Evolutionary conservation across 2,888 invertebrate genomes (phyloP).

Genomic region (Strigamia transsilvanica): DNA sequence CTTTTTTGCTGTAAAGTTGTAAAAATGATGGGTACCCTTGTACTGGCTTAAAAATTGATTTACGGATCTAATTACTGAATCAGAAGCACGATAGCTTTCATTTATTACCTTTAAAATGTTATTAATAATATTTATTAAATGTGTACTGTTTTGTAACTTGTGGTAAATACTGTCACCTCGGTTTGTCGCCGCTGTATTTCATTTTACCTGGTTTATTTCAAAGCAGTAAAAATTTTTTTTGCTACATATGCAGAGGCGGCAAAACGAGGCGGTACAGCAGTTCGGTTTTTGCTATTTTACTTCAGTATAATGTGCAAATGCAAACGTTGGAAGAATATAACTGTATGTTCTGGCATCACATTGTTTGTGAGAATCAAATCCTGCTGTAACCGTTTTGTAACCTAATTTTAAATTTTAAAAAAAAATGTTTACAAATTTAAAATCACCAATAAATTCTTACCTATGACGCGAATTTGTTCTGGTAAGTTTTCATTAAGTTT

Average conservation of each 20-base stretch:
- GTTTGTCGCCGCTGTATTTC: too few species aligned
- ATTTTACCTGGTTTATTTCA: too few species aligned
- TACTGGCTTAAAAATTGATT: slow-evolving; percentile 76
- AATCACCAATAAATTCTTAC: slow-evolving; percentile 60
- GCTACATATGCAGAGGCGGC: too few species aligned
- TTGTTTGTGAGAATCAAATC: slow-evolving; percentile 91
- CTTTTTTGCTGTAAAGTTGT: slow-evolving; percentile 96
- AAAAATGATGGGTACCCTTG: slow-evolving; percentile 83
- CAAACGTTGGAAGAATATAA: slow-evolving; percentile 89
- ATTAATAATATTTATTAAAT: slow-evolving; percentile 54
- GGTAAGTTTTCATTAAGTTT: slow-evolving; percentile 84
- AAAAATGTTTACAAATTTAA: slow-evolving; percentile 36
- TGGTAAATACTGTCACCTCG: background rate
- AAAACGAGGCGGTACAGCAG: background rate
- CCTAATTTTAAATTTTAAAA: slow-evolving; percentile 58
- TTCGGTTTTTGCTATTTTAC: slow-evolving; percentile 60
- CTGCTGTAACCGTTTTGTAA: slow-evolving; percentile 84
- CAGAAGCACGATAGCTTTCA: slow-evolving; percentile 60
- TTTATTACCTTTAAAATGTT: slow-evolving; percentile 50
- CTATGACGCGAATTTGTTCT: slow-evolving; percentile 83
- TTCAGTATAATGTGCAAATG: slow-evolving; percentile 75
- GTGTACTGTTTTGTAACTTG: background rate
- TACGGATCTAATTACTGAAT: slow-evolving; percentile 72
- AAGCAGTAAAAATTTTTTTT: too few species aligned
- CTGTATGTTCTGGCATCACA: slow-evolving; percentile 94